phyloP scores from a whole-genome alignment of 2,888 invertebrate species.

The Eupithecia subfuscata region DNA sequence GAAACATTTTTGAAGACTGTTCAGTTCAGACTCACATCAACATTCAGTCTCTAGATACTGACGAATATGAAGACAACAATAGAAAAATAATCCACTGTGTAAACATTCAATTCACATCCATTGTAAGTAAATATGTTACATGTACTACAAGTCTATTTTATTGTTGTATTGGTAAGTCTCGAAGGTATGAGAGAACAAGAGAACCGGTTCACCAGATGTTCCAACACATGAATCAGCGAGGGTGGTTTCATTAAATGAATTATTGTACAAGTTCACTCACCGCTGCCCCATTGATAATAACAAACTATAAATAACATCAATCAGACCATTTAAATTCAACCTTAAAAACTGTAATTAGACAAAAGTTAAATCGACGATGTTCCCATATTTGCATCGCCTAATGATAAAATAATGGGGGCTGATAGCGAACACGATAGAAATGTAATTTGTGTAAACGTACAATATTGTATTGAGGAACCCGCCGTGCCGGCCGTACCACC shows the following conservation, averaged over 20 bases:
- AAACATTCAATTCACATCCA: not conserved
- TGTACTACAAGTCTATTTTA: not conserved
- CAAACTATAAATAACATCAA: conserved; percentile 37
- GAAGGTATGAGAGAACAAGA: not conserved
- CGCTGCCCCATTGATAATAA: conserved; percentile 38
- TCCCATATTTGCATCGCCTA: conserved; percentile 74
- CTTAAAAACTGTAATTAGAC: conserved; percentile 57
- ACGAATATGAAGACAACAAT: not conserved
- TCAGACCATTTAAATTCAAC: conserved; percentile 40
- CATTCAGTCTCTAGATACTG: not conserved
- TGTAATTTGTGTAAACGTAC: conserved; percentile 81
- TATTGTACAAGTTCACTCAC: conserved; percentile 49
- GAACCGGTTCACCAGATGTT: conserved; percentile 48
- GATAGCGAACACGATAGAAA: conserved; percentile 81
- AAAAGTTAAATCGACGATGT: conserved; percentile 62
- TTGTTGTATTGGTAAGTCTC: not conserved
- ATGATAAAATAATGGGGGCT: conserved; percentile 81
- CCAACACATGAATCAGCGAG: conserved; percentile 34
- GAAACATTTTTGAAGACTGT: too few relatives aligned
- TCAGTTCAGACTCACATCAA: not conserved
- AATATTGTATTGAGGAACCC: conserved; percentile 64
- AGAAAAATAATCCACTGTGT: not conserved
- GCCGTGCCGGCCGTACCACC: conserved; percentile 71
- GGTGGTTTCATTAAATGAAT: conserved; percentile 48
- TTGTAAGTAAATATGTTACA: not conserved